These are phyloP conservation scores for Drepanosiphum platanoidis DNA, from an alignment of 2,888 invertebrate species.

Conservation along the genomic window DNA sequence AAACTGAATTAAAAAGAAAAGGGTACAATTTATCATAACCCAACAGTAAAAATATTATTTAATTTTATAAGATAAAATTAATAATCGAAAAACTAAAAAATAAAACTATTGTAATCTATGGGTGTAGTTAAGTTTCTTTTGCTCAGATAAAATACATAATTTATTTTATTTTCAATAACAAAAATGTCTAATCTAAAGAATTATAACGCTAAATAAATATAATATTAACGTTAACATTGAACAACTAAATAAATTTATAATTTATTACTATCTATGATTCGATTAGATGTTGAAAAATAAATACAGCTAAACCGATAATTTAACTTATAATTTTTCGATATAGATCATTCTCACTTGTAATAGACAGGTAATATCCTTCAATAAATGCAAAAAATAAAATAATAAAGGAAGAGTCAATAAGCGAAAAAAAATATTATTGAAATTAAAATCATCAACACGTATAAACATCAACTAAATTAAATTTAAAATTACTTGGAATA, in stretches of 20 bases:
- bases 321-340: not conserved
- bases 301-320: not conserved
- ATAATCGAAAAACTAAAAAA: not conserved
- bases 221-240: not conserved
- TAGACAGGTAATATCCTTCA: slow-evolving; percentile 55
- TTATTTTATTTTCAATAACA: not conserved
- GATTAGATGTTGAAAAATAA: not conserved
- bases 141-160: not conserved
- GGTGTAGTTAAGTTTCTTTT: not conserved
- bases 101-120: not conserved
- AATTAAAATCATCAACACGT: slow-evolving; percentile 17
- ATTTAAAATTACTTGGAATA: not conserved
- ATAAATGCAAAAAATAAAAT: slow-evolving; percentile 41
- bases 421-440: not conserved
- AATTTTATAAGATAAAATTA: not conserved
- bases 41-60: too few relatives aligned
- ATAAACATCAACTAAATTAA: slow-evolving; percentile 28
- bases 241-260: not conserved
- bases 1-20: too few relatives aligned
- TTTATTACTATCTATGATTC: not conserved
- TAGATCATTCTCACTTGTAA: slow-evolving; percentile 55
- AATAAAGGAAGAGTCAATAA: slow-evolving; percentile 17
- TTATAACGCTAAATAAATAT: not conserved
- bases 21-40: too few relatives aligned
- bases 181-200: not conserved